Percentiles rank a stretch among this genome's conserved stretches.
phyloP scores from a whole-genome alignment of 2,888 invertebrate species.

The Drosophila tripunctata region DNA sequence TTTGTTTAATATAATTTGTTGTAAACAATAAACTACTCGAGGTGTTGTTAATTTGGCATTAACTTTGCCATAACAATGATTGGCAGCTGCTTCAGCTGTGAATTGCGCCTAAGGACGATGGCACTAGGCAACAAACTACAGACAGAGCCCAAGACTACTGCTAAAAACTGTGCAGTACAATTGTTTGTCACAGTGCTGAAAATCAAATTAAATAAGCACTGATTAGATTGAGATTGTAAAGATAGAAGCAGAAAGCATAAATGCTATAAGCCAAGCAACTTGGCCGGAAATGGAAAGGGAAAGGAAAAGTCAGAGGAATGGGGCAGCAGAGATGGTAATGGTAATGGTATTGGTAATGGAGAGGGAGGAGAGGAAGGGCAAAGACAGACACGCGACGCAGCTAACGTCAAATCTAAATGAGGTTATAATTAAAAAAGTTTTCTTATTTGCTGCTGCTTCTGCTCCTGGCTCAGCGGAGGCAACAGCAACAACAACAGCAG shows the following conservation, averaged over 20 bases:
- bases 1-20: background rate
- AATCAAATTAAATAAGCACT: constrained; percentile 76
- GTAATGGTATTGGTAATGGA: background rate
- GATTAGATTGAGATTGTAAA: constrained; percentile 74
- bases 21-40: background rate
- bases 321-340: background rate
- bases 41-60: constrained; percentile 28
- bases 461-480: constrained; percentile 1
- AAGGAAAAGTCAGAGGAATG: background rate
- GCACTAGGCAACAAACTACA: constrained; percentile 1
- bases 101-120: background rate
- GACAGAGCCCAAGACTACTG: constrained; percentile 9
- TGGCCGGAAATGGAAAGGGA: constrained; percentile 4
- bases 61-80: constrained; percentile 38
- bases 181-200: constrained; percentile 63
- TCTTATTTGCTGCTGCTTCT: constrained; percentile 70
- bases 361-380: background rate
- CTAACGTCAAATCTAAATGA: constrained; percentile 82
- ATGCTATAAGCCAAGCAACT: constrained; percentile 39
- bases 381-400: constrained; percentile 58
- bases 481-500: constrained; percentile 35
- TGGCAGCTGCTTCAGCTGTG: constrained; percentile 26
- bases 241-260: constrained; percentile 47
- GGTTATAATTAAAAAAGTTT: constrained; percentile 82
- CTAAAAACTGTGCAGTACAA: constrained; percentile 46